Evolutionary conservation across 2,797 vertebrate species (phyloP).

Genomic region (Mus caroli): DNA sequence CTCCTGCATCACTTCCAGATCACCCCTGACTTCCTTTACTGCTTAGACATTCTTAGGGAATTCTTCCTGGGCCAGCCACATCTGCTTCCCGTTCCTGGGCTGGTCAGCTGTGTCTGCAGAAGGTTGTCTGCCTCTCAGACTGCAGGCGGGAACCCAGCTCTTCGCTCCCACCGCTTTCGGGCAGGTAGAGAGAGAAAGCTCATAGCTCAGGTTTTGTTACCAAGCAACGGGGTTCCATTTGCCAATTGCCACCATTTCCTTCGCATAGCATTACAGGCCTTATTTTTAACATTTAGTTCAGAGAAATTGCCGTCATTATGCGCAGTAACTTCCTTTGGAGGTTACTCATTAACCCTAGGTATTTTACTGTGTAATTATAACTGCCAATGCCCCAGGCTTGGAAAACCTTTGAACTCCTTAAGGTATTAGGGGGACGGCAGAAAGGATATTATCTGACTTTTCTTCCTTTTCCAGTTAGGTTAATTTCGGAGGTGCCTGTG

Average conservation of each 20-base stretch:
- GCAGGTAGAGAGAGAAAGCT: slow-evolving; percentile 87
- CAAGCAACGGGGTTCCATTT: slow-evolving; percentile 94
- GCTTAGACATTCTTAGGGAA: slow-evolving; percentile 85
- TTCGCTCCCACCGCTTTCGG: slow-evolving; percentile 82
- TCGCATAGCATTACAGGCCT: slow-evolving; percentile 92
- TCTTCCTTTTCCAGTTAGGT: slow-evolving; percentile 73
- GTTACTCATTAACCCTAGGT: slow-evolving; percentile 97
- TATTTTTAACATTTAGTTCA: slow-evolving; percentile 96
- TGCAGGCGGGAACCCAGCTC: slow-evolving; percentile 88
- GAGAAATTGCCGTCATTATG: slow-evolving; percentile 98
- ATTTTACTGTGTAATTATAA: slow-evolving; percentile 95
- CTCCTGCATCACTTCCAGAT: slow-evolving; percentile 36
- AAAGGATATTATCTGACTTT: slow-evolving; percentile 86
- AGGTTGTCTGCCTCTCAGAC: slow-evolving; percentile 76
- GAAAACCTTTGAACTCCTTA: slow-evolving; percentile 91
- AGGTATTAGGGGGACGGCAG: slow-evolving; percentile 85
- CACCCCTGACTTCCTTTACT: slow-evolving; percentile 77
- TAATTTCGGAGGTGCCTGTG: slow-evolving; percentile 67
- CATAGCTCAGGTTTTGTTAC: slow-evolving; percentile 91
- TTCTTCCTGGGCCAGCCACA: slow-evolving; percentile 83
- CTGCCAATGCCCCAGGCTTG: slow-evolving; percentile 95
- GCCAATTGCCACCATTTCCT: slow-evolving; percentile 95
- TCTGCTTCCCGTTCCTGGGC: slow-evolving; percentile 89
- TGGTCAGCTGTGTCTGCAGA: slow-evolving; percentile 62
- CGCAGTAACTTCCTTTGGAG: slow-evolving; percentile 96